Conservation (phyloP, 2,797 vertebrate genomes). For the Arrhamphus sclerolepis region DNA sequence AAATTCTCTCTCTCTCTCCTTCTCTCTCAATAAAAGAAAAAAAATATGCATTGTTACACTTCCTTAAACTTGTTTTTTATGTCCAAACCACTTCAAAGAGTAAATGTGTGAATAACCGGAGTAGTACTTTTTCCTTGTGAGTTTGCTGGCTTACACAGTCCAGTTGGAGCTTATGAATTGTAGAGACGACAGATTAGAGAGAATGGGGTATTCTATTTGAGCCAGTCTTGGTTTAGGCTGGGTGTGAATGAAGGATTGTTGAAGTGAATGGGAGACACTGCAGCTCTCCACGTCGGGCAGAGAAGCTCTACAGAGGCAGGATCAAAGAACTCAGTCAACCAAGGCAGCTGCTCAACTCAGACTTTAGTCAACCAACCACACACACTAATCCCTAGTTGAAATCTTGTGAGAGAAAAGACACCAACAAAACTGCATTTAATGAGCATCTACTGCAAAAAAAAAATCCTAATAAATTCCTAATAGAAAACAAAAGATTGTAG, state of each 20-base stretch:
- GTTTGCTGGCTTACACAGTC: conserved; percentile 28
- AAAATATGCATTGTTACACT: not conserved
- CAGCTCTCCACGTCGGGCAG: conserved; percentile 43
- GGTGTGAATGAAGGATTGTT: conserved; percentile 65
- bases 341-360: conserved; percentile 65
- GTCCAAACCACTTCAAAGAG: conserved; percentile 12
- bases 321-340: conserved; percentile 75
- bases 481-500: conserved; percentile 14
- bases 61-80: conserved; percentile 9
- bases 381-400: conserved; percentile 60
- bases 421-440: conserved; percentile 60
- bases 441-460: conserved; percentile 38
- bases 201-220: conserved; percentile 50
- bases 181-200: conserved; percentile 55
- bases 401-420: conserved; percentile 46
- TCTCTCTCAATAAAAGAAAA: not conserved
- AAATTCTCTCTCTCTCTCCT: not conserved
- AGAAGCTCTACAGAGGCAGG: conserved; percentile 62
- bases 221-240: conserved; percentile 55
- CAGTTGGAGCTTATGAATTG: conserved; percentile 42
- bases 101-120: conserved; percentile 18
- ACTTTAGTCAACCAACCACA: conserved; percentile 72
- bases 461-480: conserved; percentile 21
- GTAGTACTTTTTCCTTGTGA: conserved; percentile 2
- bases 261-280: conserved; percentile 58